Base-by-base conservation (phyloP, 64 coral and sea anemone species). In the Catalaphyllia jardinei region DNA sequence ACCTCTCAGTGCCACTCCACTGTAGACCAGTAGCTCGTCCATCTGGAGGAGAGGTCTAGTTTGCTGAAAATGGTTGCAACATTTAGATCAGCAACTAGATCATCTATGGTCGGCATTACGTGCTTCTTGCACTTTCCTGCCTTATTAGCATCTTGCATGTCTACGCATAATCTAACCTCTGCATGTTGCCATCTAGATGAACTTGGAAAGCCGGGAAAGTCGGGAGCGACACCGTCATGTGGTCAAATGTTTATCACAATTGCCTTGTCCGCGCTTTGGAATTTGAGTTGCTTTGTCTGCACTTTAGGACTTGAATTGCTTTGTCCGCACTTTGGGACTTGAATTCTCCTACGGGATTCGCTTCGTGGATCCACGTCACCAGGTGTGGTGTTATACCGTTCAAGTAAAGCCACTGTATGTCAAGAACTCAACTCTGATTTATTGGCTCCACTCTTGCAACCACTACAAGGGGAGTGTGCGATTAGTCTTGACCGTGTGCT, bases 121-220 rank as follows among this genome's bases (percentile, higher is more conserved):
- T 84, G 92, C 63, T 93, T 93, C 28, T 93, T 67, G 57, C 86
- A 8, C 50, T 84, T 81, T 17, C 89, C 80, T 1, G 92, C 86
- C 87, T 93, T 83, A 35, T 90, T 94, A 17, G 88, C 80, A 19
- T 90, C 83, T 55, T 62, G 72, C 93, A 94, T 94, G 57, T 90
- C 93, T 69, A 82, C 79, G 55, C 94, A 95, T 62, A 95, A 64
- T 80, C 89, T 71, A 2, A 95, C 88, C 74, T 79, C 35, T 79
- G 81, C n/a, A n/a, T n/a, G 60, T 89, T 96, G 10, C 79, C 79
- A 22, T 89, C 91, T 1, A 31, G 8, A n/a, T 92, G 82, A 1
- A 92, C 90, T n/a, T 96, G 52, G 50, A 91, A 95, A 25, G 71
- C 24, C 24, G 89, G 94, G 63, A 89, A 90, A 18, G 29, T 75